Base-by-base conservation (phyloP, 2,797 vertebrate genomes). In the Lates japonicus region DNA sequence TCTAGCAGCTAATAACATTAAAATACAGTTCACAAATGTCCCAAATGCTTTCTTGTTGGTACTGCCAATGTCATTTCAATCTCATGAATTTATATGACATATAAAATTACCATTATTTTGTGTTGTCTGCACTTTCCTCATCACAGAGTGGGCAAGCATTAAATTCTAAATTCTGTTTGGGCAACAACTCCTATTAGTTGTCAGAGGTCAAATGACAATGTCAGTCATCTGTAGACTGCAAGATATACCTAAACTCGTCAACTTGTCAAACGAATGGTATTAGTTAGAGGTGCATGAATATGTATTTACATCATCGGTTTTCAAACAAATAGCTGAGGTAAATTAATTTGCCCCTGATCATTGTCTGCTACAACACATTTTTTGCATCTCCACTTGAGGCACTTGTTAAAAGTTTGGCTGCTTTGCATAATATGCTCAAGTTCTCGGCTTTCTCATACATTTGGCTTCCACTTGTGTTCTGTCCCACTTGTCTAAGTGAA, bases 361-460 rank as follows among this genome's bases (percentile, higher is more conserved):
- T 29, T 4, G 19, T 67, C 76, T 71, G 69, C 58, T 67, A 41
- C 54, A 52, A 48, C 61, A 57, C 52, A 29, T 64, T 20, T 77
- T 88, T 77, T 87, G 44, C 69, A 75, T 83, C 63, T 72, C 80
- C 54, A 83, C 75, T 87, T 52, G 33, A 92, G 90, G 61, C 81
- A 67, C 90, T 83, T 12, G 57, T 81, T 82, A 82, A 87, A 90
- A 87, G 87, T 91, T 90, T 69, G 8, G 22, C 76, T 81, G 85
- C 72, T 93, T 93, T 90, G 88, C 90, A 90, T 92, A 90, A 92
- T 62, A 54, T 65, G 80, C 65, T 87, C 64, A 88, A 86, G 81
- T 88, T 85, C 79, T 82, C 33, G 12, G 70, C 70, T 77, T 85
- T 73, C 77, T 88, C 80, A 55, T 74, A 55, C 78, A 80, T 84